These are phyloP conservation scores for Pseudochirops corinnae DNA, from an alignment of 2,797 vertebrate species.

Conservation along the genomic window DNA sequence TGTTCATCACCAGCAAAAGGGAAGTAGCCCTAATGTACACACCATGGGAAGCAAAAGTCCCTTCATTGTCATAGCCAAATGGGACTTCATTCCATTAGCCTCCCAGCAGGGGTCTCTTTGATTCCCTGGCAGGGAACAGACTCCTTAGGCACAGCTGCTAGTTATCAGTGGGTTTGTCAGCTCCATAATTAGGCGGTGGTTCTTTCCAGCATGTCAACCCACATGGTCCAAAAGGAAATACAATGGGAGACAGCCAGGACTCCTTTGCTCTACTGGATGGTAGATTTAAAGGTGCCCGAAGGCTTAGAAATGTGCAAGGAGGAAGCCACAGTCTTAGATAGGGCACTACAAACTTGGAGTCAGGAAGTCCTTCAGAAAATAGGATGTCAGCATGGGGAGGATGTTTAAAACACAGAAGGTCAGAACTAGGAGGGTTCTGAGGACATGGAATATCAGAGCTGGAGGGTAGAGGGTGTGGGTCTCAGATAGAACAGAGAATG, in stretches of 20 bases:
- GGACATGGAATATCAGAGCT: background rate
- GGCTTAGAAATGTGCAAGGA: background rate
- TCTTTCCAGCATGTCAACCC: conserved; percentile 8
- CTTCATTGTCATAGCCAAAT: conserved; percentile 64
- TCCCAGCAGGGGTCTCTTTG: conserved; percentile 80
- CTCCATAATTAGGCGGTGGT: conserved; percentile 63
- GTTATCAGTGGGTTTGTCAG: conserved; percentile 74
- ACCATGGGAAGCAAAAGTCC: conserved; percentile 1
- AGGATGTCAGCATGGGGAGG: background rate
- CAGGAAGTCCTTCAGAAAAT: background rate
- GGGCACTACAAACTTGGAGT: background rate
- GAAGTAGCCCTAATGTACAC: background rate
- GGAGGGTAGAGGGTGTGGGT: no score
- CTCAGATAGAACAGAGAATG: background rate
- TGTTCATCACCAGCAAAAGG: background rate
- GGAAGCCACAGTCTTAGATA: background rate
- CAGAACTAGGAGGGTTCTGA: background rate
- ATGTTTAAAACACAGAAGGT: background rate
- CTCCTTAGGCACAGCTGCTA: conserved; percentile 77
- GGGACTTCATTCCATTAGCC: conserved; percentile 78
- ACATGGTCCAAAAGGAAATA: conserved; percentile 66
- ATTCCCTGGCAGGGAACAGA: conserved; percentile 79
- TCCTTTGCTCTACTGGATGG: background rate
- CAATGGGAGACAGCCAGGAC: background rate
- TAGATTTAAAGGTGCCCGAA: background rate